Evolutionary conservation across 2,113 vertebrate species (phyloP), one percentile per base, ranked within the genome.

Genomic region (Hippocampus mohnikei): DNA sequence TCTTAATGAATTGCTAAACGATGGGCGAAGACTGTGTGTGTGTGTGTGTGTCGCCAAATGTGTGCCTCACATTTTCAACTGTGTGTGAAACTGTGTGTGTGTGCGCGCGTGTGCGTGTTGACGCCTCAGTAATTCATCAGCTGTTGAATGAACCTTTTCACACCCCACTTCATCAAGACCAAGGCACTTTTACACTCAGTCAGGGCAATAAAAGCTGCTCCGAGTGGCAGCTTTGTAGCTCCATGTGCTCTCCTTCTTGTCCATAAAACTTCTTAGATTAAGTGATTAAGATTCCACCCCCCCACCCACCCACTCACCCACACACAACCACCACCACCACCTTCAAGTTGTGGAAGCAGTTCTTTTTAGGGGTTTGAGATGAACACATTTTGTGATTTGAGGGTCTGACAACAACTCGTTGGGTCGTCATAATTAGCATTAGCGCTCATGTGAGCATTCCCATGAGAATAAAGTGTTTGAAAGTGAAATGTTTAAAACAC

Each of bases 51-150:
- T 71, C n/a, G 15, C 70, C 81, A 83, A 74, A 66, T 81, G 84
- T 58, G 61, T 73, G 21, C 59, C n/a, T 66, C 70, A 66, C 74
- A 50, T 60, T 67, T n/a, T 72, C 68, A 44, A n/a, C 27, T 11
- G 67, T 61, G 81, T 62, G 74, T 69, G 65, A 77, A 66, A 42
- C 12, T 15, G 55, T 75, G 40, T 67, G 10, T 10, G 55, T 73
- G 37, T 69, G 46, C 2, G 12, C 15, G 44, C 15, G 44, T 46
- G 44, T 68, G 66, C 58, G 76, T 52, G 68, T 75, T 56, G 52
- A 79, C 81, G 52, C 81, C 76, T 84, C 61, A 3, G 62, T 63
- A 76, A 77, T 86, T 81, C 73, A 73, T 84, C 79, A 87, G 83
- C 81, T 89, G 85, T 74, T 77, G 81, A 81, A 55, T 79, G 84